Base-by-base conservation (phyloP, 2,797 vertebrate genomes). In the Malacoraja senta region DNA sequence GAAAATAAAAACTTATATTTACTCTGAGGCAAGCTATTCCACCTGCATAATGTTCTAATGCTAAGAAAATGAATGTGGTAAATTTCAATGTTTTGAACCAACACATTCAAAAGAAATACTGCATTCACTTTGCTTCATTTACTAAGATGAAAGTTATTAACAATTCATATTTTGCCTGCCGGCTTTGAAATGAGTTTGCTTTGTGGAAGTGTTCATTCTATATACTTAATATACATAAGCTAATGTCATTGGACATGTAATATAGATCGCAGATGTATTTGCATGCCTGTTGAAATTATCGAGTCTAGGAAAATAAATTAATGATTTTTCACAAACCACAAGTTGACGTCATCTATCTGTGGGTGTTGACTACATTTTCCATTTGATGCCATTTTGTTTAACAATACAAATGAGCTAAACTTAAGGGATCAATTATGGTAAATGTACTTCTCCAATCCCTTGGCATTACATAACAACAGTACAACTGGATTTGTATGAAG, bases 341-440 rank as follows among this genome's bases (percentile, higher is more conserved):
- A 24, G 24, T 24, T 91, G 90, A 91, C 90, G 24, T 72, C 90
- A 91, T 15, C 90, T 53, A 29, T 76, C 35, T 92, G 32, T 74
- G 71, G 38, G 26, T 17, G 72, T 53, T 13, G 90, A 19, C 10
- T 92, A 74, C 35, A 53, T 92, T 72, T 74, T 76, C 71, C 71
- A 76, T 92, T 76, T 92, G 90, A 76, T 76, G 53, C 71, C 58
- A 53, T 92, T 92, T 76, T 92, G 90, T 76, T 76, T 71, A 92
- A 29, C 44, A 76, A 92, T 53, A 92, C 90, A 92, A 53, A 76
- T 76, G 24, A 92, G 90, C 71, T 92, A 92, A 76, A 76, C 71
- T 92, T 44, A 71, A 74, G 90, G 71, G 71, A 92, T 26, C 53
- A 92, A 92, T 92, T 74, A 92, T 92, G 90, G 74, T 76, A 92